phyloP scores from a whole-genome alignment of 2,797 vertebrate species.

The Neomorphus geoffroyi region DNA sequence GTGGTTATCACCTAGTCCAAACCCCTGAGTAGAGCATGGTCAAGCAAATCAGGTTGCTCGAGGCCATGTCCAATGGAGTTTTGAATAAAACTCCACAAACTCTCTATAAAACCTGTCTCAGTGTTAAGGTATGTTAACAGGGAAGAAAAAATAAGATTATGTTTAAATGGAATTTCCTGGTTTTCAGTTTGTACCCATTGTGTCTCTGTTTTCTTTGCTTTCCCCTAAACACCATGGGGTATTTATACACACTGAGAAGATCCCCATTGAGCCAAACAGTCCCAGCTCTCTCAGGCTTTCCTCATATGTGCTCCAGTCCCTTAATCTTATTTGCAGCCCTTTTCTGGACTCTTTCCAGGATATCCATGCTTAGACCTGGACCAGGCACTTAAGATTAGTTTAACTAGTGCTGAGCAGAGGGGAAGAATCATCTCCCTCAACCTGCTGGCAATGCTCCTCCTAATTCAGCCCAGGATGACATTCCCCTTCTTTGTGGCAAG shows the following conservation, averaged over 20 bases:
- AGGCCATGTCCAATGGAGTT: neutral
- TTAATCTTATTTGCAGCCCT: neutral
- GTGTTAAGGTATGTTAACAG: neutral
- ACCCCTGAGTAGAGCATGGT: neutral
- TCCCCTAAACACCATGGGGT: neutral
- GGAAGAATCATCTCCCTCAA: neutral
- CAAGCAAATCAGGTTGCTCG: neutral
- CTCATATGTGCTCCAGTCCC: neutral
- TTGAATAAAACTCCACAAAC: neutral
- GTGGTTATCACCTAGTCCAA: neutral
- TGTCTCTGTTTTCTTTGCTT: neutral
- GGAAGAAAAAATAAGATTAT: neutral
- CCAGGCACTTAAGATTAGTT: neutral
- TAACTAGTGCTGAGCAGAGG: neutral
- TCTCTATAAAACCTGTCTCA: neutral
- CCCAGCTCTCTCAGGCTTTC: neutral
- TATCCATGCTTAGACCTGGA: neutral
- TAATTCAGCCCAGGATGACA: neutral
- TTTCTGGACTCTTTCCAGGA: neutral
- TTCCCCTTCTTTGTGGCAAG: neutral
- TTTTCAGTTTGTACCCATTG: neutral
- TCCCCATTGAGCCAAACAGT: neutral
- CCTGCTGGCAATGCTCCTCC: neutral
- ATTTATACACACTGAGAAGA: neutral
- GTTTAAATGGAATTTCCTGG: neutral